Conservation (phyloP, 2,113 vertebrate genomes). For the Boleophthalmus pectinirostris region DNA sequence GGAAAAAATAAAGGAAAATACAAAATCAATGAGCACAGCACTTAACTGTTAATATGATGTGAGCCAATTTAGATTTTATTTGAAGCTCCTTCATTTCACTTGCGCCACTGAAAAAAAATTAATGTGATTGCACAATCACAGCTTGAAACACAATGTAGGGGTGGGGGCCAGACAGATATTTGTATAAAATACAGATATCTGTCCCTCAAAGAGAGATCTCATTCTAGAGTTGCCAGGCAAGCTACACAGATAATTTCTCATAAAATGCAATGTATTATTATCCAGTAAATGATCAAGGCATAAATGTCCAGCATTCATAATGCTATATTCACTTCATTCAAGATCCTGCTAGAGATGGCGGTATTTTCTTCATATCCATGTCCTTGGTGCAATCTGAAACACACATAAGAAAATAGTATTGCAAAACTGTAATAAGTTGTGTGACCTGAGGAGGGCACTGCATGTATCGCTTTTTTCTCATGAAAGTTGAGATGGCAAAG, state of each 20-base stretch:
- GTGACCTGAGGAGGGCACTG: not conserved
- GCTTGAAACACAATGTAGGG: too few species aligned
- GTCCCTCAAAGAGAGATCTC: too few species aligned
- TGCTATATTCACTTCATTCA: conserved; percentile 17
- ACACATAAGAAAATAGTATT: not conserved
- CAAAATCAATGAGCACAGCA: too few species aligned
- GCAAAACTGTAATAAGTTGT: not conserved
- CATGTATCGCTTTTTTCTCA: not conserved
- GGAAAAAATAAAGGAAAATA: too few species aligned
- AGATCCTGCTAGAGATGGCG: not conserved
- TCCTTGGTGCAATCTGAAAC: conserved; percentile 46
- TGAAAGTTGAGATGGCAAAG: too few species aligned
- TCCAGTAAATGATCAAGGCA: not conserved
- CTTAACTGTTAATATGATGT: too few species aligned
- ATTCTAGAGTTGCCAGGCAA: too few species aligned
- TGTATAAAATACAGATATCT: too few species aligned
- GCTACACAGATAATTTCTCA: not conserved
- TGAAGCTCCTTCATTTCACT: too few species aligned
- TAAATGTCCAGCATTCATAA: conserved; percentile 4
- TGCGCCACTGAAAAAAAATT: too few species aligned
- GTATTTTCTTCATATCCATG: conserved; percentile 41
- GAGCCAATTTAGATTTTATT: too few species aligned
- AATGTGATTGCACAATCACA: not conserved
- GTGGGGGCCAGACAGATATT: too few species aligned
- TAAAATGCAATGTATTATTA: not conserved